Percentiles rank a stretch among this genome's conserved stretches.
These are phyloP conservation scores for Clostera curtula DNA, from an alignment of 2,888 invertebrate species.

Conservation along the genomic window DNA sequence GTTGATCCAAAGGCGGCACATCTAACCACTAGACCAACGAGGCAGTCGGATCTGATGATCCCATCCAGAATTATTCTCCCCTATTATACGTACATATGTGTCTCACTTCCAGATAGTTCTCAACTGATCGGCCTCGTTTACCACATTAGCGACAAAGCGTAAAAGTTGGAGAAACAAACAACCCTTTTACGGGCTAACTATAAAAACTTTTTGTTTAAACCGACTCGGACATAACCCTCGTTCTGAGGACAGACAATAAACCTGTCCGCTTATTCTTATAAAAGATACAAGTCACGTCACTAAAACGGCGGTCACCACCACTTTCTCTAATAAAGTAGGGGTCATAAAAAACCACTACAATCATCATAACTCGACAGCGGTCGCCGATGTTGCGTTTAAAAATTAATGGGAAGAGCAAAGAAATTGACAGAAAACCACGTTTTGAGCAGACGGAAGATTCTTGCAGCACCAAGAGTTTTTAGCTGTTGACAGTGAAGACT, in stretches of 20 bases:
- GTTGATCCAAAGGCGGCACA: no score
- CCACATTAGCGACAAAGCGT: no score
- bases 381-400: constrained; percentile 43
- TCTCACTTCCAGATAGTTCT: no score
- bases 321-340: constrained; percentile 61
- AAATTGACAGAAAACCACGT: constrained; percentile 11
- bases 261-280: constrained; percentile 47
- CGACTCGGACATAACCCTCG: constrained; percentile 29
- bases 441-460: constrained; percentile 7
- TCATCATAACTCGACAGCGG: constrained; percentile 57
- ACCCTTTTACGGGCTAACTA: no score
- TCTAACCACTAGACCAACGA: no score
- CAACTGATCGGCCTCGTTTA: no score
- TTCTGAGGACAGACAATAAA: constrained; percentile 49
- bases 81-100: no score
- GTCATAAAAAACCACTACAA: constrained; percentile 69
- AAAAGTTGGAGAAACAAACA: no score
- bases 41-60: no score
- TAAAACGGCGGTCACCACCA: constrained; percentile 41
- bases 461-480: no score
- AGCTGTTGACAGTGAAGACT: no score
- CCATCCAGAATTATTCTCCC: no score
- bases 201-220: constrained; percentile 29
- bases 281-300: constrained; percentile 51
- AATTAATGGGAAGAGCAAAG: constrained; percentile 36